Conservation (phyloP, 1,140 invertebrate genomes). For the Trichoplusia ni region DNA sequence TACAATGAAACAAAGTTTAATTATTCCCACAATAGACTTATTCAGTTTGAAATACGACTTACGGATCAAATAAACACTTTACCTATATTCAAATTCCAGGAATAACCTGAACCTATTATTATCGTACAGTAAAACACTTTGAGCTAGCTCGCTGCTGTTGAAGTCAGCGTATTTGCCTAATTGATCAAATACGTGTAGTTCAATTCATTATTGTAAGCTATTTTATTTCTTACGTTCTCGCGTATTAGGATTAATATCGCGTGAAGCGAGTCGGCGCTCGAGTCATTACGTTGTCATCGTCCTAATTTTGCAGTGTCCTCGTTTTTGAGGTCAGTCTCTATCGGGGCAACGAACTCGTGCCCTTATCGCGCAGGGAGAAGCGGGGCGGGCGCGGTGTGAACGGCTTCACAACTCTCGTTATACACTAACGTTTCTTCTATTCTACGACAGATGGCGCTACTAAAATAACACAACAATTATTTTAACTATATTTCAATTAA, state of each 20-base stretch:
- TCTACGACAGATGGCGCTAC: conserved; percentile 67
- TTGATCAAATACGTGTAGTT: conserved; percentile 81
- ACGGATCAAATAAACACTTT: conserved; percentile 9
- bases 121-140: conserved; percentile 71
- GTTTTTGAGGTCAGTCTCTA: conserved; percentile 81
- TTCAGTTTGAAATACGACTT: background rate
- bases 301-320: conserved; percentile 82
- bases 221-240: conserved; percentile 47
- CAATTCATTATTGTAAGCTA: conserved; percentile 37
- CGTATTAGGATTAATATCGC: conserved; percentile 57
- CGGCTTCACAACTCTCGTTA: conserved; percentile 53
- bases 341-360: conserved; percentile 80
- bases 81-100: conserved; percentile 37
- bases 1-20: background rate
- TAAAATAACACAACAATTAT: background rate
- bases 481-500: background rate
- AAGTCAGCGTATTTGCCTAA: conserved; percentile 80
- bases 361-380: conserved; percentile 75
- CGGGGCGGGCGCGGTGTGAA: conserved; percentile 53
- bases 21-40: conserved; percentile 2
- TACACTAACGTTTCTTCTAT: conserved; percentile 51
- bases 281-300: conserved; percentile 80
- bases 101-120: conserved; percentile 61
- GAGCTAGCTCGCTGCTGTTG: conserved; percentile 70
- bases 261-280: conserved; percentile 57